Percentiles rank a stretch among this genome's conserved stretches.
These are phyloP conservation scores for Spodoptera exigua DNA, from an alignment of 2,888 invertebrate species.

Conservation along the genomic window DNA sequence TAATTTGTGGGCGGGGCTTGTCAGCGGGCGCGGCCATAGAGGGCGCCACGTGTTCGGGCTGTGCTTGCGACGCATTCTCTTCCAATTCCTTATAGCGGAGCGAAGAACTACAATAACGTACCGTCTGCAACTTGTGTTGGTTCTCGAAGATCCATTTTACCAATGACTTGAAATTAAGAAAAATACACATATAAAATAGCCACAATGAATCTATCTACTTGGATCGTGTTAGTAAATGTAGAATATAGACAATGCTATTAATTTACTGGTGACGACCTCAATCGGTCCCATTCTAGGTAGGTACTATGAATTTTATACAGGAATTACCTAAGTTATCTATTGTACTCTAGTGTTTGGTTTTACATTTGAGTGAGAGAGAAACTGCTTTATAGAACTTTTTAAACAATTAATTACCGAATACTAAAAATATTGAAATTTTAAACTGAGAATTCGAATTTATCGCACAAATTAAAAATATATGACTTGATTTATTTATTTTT, in stretches of 20 bases:
- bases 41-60: conserved; percentile 68
- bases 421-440: too few species aligned
- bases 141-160: conserved; percentile 92
- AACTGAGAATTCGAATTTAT: too few species aligned
- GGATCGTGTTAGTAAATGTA: conserved; percentile 9
- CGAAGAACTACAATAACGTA: conserved; percentile 89
- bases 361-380: too few species aligned
- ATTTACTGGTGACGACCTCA: conserved; percentile 17
- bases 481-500: too few species aligned
- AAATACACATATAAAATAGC: conserved; percentile 12
- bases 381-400: too few species aligned
- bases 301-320: not conserved
- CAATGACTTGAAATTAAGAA: conserved; percentile 78
- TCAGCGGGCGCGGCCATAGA: conserved; percentile 56
- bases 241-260: conserved; percentile 17
- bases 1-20: conserved; percentile 76
- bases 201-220: conserved; percentile 19
- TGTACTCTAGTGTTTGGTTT: too few species aligned
- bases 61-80: conserved; percentile 69
- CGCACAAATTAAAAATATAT: too few species aligned
- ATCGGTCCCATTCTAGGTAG: conserved; percentile 3
- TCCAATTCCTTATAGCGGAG: conserved; percentile 86
- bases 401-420: too few species aligned
- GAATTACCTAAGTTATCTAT: not conserved
- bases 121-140: conserved; percentile 92